phyloP scores from a whole-genome alignment of 2,888 invertebrate genomes.

The Bellardia pandia region DNA sequence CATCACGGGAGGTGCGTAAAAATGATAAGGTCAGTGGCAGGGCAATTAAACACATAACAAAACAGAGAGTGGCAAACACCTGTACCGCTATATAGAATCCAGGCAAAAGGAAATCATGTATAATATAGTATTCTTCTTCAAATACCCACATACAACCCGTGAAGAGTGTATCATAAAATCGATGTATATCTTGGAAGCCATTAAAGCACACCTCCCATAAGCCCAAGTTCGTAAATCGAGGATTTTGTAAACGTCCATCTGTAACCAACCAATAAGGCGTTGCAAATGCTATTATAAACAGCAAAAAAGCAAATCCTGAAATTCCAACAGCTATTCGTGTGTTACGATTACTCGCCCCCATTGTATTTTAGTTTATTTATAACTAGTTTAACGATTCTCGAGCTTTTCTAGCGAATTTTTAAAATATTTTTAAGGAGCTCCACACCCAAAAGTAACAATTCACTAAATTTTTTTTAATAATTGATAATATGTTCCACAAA shows the following conservation, averaged over 20 bases:
- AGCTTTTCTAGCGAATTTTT: not conserved
- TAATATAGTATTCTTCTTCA: constrained; percentile 97
- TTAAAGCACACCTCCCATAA: constrained; percentile 98
- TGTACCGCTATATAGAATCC: constrained; percentile 97
- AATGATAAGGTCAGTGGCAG: constrained; percentile 90
- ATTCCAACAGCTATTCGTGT: constrained; percentile 86
- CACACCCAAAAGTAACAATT: constrained; percentile 76
- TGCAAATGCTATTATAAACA: constrained; percentile 92
- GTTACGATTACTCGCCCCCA: constrained; percentile 83
- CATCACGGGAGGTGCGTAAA: constrained; percentile 89
- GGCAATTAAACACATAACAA: constrained; percentile 91
- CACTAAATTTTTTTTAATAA: constrained; percentile 32
- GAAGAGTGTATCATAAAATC: constrained; percentile 93
- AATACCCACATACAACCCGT: constrained; percentile 98
- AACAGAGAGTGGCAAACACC: constrained; percentile 95
- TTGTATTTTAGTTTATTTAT: constrained; percentile 64
- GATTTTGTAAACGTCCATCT: constrained; percentile 90
- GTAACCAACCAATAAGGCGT: constrained; percentile 95
- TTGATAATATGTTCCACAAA: constrained; percentile 67
- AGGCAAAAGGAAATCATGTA: constrained; percentile 94
- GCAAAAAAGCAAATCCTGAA: constrained; percentile 88
- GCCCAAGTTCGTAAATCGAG: constrained; percentile 93
- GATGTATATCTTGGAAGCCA: constrained; percentile 93
- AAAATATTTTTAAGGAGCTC: constrained; percentile 49
- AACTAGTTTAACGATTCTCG: not conserved